phyloP scores from a whole-genome alignment of 2,113 vertebrate species.

The Poecile atricapillus region DNA sequence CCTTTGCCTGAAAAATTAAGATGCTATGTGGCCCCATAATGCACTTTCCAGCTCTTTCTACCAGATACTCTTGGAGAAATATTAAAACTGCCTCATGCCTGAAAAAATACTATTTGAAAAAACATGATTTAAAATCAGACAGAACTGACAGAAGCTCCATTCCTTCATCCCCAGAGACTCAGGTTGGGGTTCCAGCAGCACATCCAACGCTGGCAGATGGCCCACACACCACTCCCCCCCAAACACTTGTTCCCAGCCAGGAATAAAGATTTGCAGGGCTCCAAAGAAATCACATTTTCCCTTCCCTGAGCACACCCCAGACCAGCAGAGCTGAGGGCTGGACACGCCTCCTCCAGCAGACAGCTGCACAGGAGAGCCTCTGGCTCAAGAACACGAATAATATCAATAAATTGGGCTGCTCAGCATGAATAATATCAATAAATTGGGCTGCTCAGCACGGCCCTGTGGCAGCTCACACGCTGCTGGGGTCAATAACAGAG shows the following conservation, averaged over 20 bases:
- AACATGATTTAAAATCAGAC: background rate
- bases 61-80: background rate
- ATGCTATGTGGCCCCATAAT: too few species aligned
- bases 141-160: background rate
- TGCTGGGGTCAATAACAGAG: background rate
- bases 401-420: background rate
- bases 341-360: fast-evolving
- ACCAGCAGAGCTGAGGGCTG: fast-evolving
- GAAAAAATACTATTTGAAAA: background rate
- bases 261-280: background rate
- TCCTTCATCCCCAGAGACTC: background rate
- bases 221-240: background rate
- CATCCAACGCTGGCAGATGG: background rate
- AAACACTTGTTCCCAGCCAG: background rate
- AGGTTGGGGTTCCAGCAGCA: background rate
- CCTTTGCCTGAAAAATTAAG: background rate
- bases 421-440: background rate
- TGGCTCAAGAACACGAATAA: fast-evolving
- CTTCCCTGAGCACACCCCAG: background rate
- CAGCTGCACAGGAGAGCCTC: too few species aligned
- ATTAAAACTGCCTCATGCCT: background rate
- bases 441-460: background rate
- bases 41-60: background rate
- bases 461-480: background rate
- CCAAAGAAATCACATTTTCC: background rate